These are phyloP conservation scores for Therioaphis trifolii DNA, from an alignment of 2,888 invertebrate genomes.

Conservation along the genomic window DNA sequence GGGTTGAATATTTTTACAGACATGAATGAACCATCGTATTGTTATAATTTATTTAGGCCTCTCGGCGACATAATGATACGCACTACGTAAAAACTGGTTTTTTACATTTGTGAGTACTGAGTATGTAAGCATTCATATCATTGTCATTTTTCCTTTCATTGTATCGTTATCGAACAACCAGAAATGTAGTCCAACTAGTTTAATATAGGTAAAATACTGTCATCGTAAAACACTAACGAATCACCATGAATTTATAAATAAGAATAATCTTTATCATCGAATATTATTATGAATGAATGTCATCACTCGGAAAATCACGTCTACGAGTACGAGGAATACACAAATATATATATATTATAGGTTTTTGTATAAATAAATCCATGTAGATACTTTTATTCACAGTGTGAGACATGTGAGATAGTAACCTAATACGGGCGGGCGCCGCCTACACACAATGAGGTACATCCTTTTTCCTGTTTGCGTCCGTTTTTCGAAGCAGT, in stretches of 20 bases:
- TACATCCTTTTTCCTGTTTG: conserved; percentile 61
- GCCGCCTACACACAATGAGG: conserved; percentile 40
- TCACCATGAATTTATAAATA: not conserved
- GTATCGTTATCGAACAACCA: not conserved
- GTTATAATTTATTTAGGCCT: conserved; percentile 59
- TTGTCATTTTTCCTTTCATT: conserved; percentile 32
- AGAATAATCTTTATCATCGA: not conserved
- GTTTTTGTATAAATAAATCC: not conserved
- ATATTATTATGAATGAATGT: not conserved
- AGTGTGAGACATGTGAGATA: conserved; percentile 35
- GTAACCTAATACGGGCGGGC: conserved; percentile 53
- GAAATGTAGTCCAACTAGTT: conserved; percentile 57
- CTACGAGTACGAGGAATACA: not conserved
- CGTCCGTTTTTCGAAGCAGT: conserved; percentile 21
- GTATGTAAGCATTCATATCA: not conserved
- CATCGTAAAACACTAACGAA: not conserved
- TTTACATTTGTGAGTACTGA: not conserved
- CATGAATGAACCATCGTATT: conserved; percentile 56
- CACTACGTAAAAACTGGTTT: conserved; percentile 54
- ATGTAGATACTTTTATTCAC: not conserved
- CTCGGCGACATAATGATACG: conserved; percentile 47
- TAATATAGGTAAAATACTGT: not conserved
- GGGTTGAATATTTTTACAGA: conserved; percentile 53
- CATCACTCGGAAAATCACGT: not conserved
- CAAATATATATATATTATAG: not conserved